phyloP scores from a whole-genome alignment of 2,888 invertebrate genomes.

The Drosophila leonis region DNA sequence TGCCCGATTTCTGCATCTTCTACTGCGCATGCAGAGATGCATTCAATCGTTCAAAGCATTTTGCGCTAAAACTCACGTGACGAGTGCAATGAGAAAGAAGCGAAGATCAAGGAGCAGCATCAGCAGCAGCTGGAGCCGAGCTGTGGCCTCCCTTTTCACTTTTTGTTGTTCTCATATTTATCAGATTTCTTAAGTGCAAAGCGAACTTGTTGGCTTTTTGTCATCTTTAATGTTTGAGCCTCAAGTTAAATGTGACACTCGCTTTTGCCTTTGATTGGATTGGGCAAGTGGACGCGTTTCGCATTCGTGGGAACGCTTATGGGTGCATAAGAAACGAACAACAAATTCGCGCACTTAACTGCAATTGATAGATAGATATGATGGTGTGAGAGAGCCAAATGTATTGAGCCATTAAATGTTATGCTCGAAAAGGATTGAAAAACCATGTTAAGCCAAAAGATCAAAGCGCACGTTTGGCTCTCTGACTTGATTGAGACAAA shows the following conservation, averaged over 20 bases:
- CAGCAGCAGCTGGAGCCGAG: slow-evolving; percentile 15
- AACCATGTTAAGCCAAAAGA: slow-evolving; percentile 68
- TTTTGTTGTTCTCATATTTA: slow-evolving; percentile 34
- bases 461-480: slow-evolving; percentile 56
- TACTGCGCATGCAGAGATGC: slow-evolving; percentile 50
- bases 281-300: slow-evolving; percentile 45
- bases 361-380: slow-evolving; percentile 36
- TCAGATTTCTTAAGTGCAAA: slow-evolving; percentile 79
- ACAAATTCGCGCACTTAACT: slow-evolving; percentile 44
- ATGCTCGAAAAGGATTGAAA: slow-evolving; percentile 73
- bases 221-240: slow-evolving; percentile 80
- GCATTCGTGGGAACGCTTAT: slow-evolving; percentile 63
- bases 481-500: slow-evolving; percentile 74
- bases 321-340: neutral
- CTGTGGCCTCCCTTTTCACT: slow-evolving; percentile 26
- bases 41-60: slow-evolving; percentile 79
- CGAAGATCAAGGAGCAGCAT: slow-evolving; percentile 5
- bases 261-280: slow-evolving; percentile 56
- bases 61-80: slow-evolving; percentile 80
- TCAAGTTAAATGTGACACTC: slow-evolving; percentile 81
- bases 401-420: slow-evolving; percentile 73
- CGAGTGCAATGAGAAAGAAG: slow-evolving; percentile 66
- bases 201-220: slow-evolving; percentile 83
- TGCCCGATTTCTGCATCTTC: slow-evolving; percentile 10
- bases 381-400: slow-evolving; percentile 32